A percentile compares a stretch with the other conserved stretches of the same genome.
phyloP scores from a whole-genome alignment of 2,888 invertebrate species.

The Apamea crenata region DNA sequence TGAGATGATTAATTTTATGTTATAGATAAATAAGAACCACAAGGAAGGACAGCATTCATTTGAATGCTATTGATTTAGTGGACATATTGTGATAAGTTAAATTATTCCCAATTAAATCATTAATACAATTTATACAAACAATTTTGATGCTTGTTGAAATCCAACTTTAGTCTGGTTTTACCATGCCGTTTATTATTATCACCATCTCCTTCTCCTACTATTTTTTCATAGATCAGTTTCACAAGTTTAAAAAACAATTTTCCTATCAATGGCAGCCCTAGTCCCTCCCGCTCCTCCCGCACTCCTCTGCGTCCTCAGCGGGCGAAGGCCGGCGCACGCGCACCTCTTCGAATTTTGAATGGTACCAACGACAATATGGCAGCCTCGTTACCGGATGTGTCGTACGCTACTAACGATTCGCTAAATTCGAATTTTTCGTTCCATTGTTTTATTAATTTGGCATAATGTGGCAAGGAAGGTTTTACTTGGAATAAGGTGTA shows the following conservation, averaged over 20 bases:
- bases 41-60: background rate
- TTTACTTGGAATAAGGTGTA: slow-evolving; percentile 12
- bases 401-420: slow-evolving; percentile 73
- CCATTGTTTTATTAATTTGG: slow-evolving; percentile 57
- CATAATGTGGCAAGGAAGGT: slow-evolving; percentile 30
- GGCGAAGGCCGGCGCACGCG: slow-evolving; percentile 82
- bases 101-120: background rate
- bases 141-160: background rate
- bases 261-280: slow-evolving; percentile 65
- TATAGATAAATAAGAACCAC: background rate
- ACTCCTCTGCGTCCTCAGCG: slow-evolving; percentile 73
- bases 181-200: background rate
- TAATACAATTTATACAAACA: background rate
- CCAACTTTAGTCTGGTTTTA: background rate
- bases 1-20: background rate
- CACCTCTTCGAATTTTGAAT: slow-evolving; percentile 78
- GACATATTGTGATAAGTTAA: background rate
- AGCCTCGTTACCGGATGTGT: slow-evolving; percentile 79
- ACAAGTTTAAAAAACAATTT: slow-evolving; percentile 8
- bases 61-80: background rate
- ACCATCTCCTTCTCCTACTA: background rate
- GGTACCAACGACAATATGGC: slow-evolving; percentile 79
- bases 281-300: slow-evolving; percentile 62
- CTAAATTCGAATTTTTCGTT: slow-evolving; percentile 66
- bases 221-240: background rate